Evolutionary conservation across 2,888 invertebrate genomes (phyloP), one percentile per base, ranked within the genome.

Genomic region (Thyatira batis): DNA sequence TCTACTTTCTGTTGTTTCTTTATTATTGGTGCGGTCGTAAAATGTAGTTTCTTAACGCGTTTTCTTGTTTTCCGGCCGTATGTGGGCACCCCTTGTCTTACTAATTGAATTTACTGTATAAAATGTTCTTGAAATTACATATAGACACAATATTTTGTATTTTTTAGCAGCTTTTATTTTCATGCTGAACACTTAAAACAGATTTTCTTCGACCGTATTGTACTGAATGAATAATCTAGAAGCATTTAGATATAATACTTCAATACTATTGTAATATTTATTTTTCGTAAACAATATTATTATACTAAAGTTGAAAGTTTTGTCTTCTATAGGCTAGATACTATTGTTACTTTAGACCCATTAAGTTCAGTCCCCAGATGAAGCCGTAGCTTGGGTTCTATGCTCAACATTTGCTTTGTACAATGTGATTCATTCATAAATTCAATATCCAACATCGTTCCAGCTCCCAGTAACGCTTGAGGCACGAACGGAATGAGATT

Each of bases 401-500:
- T 20, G 27, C 28, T 27, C 27, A n/a, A 58, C 58, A 67, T 69
- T 69, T 69, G 64, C 64, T 67, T 71, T 69, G 54, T 49, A 62
- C 65, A 67, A 65, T 70, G 52, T 67, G 60, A 66, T 67, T 62
- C 67, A 73, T 71, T 74, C 69, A 69, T 71, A 71, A 63, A 74
- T 78, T 77, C 73, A 76, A 78, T 77, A 74, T 74, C 70, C 61
- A 73, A 74, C 73, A 70, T 69, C 63, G 67, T 69, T 69, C 61
- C 52, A 54, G 52, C 53, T 66, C 56, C 62, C 67, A 65, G 71
- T 73, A 76, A 75, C 71, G 82, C 83, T 78, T 67, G 73, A 73
- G 82, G 82, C 82, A 76, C 71, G 71, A 73, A 71, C 73, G 73
- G 81, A 84, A 84, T 82, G 79, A 79, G 83, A 84, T 85, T 84